These are phyloP conservation scores for Pectinophora gossypiella DNA, from an alignment of 1,140 invertebrate genomes.

Conservation along the genomic window DNA sequence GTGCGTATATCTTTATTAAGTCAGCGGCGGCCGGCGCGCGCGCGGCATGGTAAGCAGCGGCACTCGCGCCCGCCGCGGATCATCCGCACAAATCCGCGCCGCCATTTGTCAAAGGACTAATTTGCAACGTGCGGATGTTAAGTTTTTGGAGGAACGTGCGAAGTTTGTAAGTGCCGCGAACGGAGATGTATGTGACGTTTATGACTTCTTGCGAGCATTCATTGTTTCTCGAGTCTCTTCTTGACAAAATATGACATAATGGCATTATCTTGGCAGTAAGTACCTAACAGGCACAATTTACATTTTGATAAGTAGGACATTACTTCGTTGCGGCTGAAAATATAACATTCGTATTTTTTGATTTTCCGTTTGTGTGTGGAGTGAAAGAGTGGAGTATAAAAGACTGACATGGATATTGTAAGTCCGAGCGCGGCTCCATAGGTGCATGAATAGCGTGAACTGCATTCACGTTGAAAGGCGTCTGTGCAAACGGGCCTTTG, in stretches of 20 bases:
- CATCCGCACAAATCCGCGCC: not conserved
- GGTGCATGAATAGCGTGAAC: not conserved
- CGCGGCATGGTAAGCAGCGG: not conserved
- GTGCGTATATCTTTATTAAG: conserved; percentile 3
- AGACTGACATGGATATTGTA: too few relatives aligned
- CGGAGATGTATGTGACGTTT: not conserved
- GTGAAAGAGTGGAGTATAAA: too few relatives aligned
- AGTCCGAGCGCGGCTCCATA: too few relatives aligned
- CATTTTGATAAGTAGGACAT: too few relatives aligned
- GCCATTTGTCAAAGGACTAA: not conserved
- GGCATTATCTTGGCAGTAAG: not conserved
- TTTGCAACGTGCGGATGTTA: not conserved
- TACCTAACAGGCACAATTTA: too few relatives aligned
- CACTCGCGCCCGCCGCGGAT: not conserved
- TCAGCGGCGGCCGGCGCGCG: not conserved
- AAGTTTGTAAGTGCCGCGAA: not conserved
- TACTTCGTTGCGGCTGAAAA: too few relatives aligned
- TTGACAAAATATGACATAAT: not conserved
- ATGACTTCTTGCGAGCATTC: not conserved
- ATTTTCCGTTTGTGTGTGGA: too few relatives aligned
- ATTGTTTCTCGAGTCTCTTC: not conserved
- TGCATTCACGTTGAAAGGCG: not conserved
- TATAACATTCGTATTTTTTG: too few relatives aligned
- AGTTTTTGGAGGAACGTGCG: not conserved
- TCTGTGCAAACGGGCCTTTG: not conserved